These are phyloP conservation scores for Ommatoiulus sabulosus DNA, from an alignment of 2,888 invertebrate genomes.

Conservation along the genomic window DNA sequence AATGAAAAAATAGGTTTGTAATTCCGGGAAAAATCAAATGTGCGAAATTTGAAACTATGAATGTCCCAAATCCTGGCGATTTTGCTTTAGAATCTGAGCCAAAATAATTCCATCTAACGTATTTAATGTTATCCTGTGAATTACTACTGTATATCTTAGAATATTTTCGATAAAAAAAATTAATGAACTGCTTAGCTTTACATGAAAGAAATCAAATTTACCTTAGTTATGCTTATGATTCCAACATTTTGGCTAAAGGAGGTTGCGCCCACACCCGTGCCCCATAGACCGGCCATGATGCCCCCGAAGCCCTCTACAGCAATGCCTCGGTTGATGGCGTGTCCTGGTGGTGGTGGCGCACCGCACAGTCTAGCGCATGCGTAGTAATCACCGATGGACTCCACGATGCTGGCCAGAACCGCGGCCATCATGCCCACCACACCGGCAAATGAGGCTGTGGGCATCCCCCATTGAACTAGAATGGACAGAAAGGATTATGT, in stretches of 20 bases:
- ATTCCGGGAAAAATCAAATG: no score
- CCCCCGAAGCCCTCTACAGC: slow-evolving; percentile 88
- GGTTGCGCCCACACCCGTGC: slow-evolving; percentile 87
- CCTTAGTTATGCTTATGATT: slow-evolving; percentile 87
- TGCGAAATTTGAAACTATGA: no score
- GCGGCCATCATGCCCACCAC: slow-evolving; percentile 59
- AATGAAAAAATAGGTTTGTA: no score
- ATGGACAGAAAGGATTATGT: background rate
- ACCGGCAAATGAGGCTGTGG: slow-evolving; percentile 58
- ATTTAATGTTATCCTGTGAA: no score
- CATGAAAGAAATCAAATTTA: background rate
- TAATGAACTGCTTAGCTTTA: no score
- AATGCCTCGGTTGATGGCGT: slow-evolving; percentile 88
- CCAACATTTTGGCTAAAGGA: slow-evolving; percentile 92
- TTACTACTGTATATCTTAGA: no score
- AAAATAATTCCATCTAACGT: no score
- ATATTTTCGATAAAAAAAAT: no score
- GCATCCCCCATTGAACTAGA: slow-evolving; percentile 60
- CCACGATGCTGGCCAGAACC: slow-evolving; percentile 60
- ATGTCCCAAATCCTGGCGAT: no score
- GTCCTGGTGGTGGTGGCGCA: slow-evolving; percentile 84
- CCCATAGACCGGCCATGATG: slow-evolving; percentile 85
- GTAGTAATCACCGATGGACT: slow-evolving; percentile 68
- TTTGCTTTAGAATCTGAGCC: no score
- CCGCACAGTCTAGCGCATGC: slow-evolving; percentile 71